phyloP scores from a whole-genome alignment of 2,888 invertebrate genomes.

The Phyto melanocephala region DNA sequence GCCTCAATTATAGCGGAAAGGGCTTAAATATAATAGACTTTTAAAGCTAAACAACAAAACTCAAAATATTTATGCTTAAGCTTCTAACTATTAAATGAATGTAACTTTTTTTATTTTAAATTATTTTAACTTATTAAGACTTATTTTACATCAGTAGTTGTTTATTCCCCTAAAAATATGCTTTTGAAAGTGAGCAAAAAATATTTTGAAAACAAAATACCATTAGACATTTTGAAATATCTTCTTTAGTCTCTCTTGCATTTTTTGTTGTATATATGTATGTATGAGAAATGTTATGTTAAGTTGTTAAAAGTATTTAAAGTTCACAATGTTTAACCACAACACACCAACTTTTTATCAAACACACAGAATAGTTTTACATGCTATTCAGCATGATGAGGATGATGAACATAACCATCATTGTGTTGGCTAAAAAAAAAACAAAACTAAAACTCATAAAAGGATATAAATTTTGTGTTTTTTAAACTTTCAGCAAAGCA shows the following conservation, averaged over 20 bases:
- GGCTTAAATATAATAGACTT: not conserved
- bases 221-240: constrained; percentile 39
- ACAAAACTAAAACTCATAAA: constrained; percentile 5
- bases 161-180: too few relatives aligned
- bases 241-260: constrained; percentile 7
- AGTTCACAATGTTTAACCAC: constrained; percentile 59
- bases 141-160: too few relatives aligned
- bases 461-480: not conserved
- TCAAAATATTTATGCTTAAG: too few relatives aligned
- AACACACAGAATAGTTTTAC: not conserved
- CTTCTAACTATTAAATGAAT: too few relatives aligned
- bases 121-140: too few relatives aligned
- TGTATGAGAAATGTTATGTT: constrained; percentile 35
- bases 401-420: not conserved
- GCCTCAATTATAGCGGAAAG: not conserved
- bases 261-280: not conserved
- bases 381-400: not conserved
- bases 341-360: constrained; percentile 24
- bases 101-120: too few relatives aligned
- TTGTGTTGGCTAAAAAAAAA: not conserved
- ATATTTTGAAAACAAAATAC: constrained; percentile 24
- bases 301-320: constrained; percentile 54
- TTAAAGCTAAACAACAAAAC: too few relatives aligned
- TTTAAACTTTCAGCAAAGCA: not conserved
- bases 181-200: not conserved